Percentiles rank a stretch among this genome's conserved stretches.
Conservation (phyloP, 2,113 vertebrate species). For the Chaenogobius annularis region DNA sequence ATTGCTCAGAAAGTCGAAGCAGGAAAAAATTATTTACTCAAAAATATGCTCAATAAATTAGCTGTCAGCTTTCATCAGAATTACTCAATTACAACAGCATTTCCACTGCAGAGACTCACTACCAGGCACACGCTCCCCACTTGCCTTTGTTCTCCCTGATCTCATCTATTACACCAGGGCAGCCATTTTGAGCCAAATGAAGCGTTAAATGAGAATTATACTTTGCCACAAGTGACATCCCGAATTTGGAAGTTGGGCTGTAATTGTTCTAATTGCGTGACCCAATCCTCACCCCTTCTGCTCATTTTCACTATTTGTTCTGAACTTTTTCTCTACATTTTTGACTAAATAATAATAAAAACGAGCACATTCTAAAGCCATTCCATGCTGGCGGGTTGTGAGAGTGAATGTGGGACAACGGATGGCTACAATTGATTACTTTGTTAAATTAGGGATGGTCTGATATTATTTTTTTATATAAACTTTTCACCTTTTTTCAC, state of each 20-base stretch:
- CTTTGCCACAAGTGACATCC: conserved; percentile 67
- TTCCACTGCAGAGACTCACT: conserved; percentile 31
- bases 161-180: conserved; percentile 53
- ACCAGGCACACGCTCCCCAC: conserved; percentile 7
- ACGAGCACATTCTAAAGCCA: no score
- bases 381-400: no score
- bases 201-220: conserved; percentile 76
- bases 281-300: conserved; percentile 34
- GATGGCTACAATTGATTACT: no score
- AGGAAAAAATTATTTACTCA: conserved; percentile 66
- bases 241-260: conserved; percentile 64
- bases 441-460: no score
- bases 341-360: no score
- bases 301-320: conserved; percentile 21
- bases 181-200: conserved; percentile 70
- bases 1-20: conserved; percentile 50
- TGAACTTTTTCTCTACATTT: background rate
- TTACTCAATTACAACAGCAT: conserved; percentile 57
- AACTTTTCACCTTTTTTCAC: no score
- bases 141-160: conserved; percentile 26
- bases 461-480: no score
- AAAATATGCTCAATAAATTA: conserved; percentile 80
- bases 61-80: conserved; percentile 78
- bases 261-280: conserved; percentile 73
- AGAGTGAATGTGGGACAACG: no score